These are phyloP conservation scores for Coryphaenoides rupestris DNA, from an alignment of 2,113 vertebrate species.

Conservation along the genomic window DNA sequence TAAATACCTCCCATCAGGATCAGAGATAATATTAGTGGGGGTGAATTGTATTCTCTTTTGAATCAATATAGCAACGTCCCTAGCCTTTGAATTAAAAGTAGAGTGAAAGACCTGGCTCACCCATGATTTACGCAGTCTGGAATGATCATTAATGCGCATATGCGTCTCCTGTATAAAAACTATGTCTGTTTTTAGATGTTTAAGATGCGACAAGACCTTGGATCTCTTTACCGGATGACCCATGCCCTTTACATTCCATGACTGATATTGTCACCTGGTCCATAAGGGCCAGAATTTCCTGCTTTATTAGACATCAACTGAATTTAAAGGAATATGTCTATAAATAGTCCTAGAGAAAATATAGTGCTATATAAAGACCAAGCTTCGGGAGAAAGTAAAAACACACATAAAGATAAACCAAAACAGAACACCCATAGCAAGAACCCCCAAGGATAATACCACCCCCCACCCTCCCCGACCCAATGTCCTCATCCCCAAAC, in stretches of 20 bases:
- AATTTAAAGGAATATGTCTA: neutral
- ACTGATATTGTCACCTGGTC: no score
- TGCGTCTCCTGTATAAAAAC: slow-evolving; percentile 1
- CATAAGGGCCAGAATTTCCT: no score
- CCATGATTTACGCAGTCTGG: no score
- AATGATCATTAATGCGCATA: neutral
- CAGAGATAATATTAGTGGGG: neutral
- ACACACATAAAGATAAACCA: neutral
- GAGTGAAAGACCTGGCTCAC: neutral
- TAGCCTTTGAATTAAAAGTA: slow-evolving; percentile 14
- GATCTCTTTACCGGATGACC: neutral
- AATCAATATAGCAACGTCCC: slow-evolving; percentile 9
- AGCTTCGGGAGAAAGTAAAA: neutral
- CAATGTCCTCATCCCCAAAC: slow-evolving; percentile 3
- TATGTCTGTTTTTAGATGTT: slow-evolving; percentile 4
- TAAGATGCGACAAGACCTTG: neutral
- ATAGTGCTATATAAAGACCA: neutral
- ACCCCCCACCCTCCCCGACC: neutral
- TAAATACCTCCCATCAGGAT: slow-evolving; percentile 8
- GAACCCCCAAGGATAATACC: neutral
- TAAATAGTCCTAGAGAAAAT: neutral
- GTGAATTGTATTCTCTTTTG: slow-evolving; percentile 1
- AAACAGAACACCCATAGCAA: neutral
- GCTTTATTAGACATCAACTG: neutral
- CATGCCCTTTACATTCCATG: neutral